Evolutionary conservation across 2,797 vertebrate genomes (phyloP).

Genomic region (Halcyon smyrnensis): DNA sequence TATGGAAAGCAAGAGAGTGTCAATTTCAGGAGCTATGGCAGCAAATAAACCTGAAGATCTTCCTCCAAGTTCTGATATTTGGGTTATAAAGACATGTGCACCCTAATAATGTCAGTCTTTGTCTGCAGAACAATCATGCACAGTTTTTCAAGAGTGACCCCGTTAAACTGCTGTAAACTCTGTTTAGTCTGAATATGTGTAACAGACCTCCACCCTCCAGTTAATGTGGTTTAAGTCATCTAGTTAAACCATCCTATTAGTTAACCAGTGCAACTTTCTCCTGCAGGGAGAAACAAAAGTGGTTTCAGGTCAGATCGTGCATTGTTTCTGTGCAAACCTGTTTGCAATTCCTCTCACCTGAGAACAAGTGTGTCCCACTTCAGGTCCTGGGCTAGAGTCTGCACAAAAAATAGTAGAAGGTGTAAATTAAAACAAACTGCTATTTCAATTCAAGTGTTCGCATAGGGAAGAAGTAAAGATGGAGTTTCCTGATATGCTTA

Average conservation of each 20-base stretch:
- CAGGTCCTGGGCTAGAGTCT: background rate
- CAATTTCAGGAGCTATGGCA: background rate
- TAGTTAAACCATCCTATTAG: background rate
- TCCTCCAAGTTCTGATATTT: background rate
- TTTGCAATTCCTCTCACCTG: background rate
- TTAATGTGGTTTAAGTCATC: background rate
- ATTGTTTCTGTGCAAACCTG: background rate
- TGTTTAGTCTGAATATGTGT: background rate
- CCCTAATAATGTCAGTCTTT: background rate
- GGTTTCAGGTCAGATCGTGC: background rate
- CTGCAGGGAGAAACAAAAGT: background rate
- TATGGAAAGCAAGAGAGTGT: background rate
- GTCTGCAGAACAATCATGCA: background rate
- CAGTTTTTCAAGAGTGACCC: background rate
- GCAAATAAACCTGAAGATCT: background rate
- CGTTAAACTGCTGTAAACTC: background rate
- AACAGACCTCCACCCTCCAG: background rate
- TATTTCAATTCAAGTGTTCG: slow-evolving; percentile 34
- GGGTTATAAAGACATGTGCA: background rate
- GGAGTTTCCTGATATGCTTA: slow-evolving; percentile 57
- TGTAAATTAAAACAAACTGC: slow-evolving; percentile 39
- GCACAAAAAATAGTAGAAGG: slow-evolving; percentile 1
- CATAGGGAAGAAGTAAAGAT: slow-evolving; percentile 44
- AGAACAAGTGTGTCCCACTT: background rate
- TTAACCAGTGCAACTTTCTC: background rate